Base-by-base conservation (phyloP, 2,888 invertebrate species). In the Teinopalpus imperialis region DNA sequence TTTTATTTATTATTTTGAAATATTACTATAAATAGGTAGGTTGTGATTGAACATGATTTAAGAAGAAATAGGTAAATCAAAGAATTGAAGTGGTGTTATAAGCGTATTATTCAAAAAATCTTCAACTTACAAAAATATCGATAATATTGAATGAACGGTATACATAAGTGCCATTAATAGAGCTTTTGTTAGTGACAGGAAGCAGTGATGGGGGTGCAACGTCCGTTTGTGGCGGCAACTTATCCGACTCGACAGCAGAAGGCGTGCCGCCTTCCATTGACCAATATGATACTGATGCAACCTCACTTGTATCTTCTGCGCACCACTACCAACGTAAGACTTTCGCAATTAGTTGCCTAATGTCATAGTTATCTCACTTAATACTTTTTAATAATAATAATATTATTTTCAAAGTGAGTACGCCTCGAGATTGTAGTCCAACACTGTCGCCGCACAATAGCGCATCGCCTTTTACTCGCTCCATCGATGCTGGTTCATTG, bases 191-290 rank as follows among this genome's bases (percentile, higher is more conserved):
- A 79, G 69, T 77, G 67, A 78, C 79, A 78, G 89, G 90, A 53
- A 95, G 94, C 76, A 95, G 95, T 62, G 96, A 96, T 71, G 93
- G 93, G 9, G 94, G 94, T 7, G 95, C 95, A 1, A 95, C 95
- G 35, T 91, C 92, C 6, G 94, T 94, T 50, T 94, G 94, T 60
- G 94, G 95, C 18, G 94, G 94, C n/a, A 94, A 94, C 76, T 83
- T 94, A 31, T 94, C 94, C 0, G 94, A 94, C 74, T 94, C 94
- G 2, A 94, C 94, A 8, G 94, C 94, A 8, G 94, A 94, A 66
- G 94, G 94, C 66, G 90, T 89, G 45, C 91, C 92, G 2, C 92
- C 92, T 1, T 90, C 90, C n/a, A 86, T 92, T 31, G 92, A 92
- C 65, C 90, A 91, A 32, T 91, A 93, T 58, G 94, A 94, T 69